These are phyloP conservation scores for Thysanoteuthis rhombus DNA, from an alignment of 2,888 invertebrate species.

Conservation along the genomic window DNA sequence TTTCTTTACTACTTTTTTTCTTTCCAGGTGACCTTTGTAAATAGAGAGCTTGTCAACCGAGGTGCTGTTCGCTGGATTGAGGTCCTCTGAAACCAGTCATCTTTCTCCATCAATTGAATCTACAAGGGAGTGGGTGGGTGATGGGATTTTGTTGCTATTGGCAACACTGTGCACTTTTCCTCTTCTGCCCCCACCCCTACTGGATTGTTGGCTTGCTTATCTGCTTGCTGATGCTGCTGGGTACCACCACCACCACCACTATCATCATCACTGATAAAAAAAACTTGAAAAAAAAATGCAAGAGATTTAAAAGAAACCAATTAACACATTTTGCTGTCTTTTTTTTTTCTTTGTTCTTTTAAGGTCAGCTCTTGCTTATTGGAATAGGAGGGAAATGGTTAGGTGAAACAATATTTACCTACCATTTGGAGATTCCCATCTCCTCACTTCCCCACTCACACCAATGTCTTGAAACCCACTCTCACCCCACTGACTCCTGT, in stretches of 20 bases:
- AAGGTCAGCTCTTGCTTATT: not conserved
- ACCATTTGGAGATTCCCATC: not conserved
- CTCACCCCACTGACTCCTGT: not conserved
- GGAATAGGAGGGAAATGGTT: not conserved
- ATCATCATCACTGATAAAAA: not conserved
- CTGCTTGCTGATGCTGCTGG: slow-evolving; percentile 12
- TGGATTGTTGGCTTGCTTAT: not conserved
- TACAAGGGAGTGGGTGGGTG: not conserved
- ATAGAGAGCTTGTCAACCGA: slow-evolving; percentile 85
- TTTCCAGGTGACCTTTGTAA: slow-evolving; percentile 84
- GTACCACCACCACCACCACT: not conserved
- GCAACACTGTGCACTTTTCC: not conserved
- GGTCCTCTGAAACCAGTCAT: slow-evolving; percentile 38
- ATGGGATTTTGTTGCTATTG: not conserved
- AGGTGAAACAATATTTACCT: not conserved
- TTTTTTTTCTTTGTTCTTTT: not conserved
- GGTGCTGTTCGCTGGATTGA: slow-evolving; percentile 81
- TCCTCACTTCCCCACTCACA: not conserved
- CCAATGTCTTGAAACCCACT: not conserved
- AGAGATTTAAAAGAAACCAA: not conserved
- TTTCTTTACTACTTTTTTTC: slow-evolving; percentile 32
- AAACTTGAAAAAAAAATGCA: not conserved
- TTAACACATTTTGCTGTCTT: not conserved
- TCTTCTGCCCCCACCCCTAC: not conserved
- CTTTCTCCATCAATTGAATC: not conserved